A percentile compares a stretch with the other conserved stretches of the same genome.
phyloP scores from a whole-genome alignment of 2,797 vertebrate genomes.

The Phrynocephalus vlangalii region DNA sequence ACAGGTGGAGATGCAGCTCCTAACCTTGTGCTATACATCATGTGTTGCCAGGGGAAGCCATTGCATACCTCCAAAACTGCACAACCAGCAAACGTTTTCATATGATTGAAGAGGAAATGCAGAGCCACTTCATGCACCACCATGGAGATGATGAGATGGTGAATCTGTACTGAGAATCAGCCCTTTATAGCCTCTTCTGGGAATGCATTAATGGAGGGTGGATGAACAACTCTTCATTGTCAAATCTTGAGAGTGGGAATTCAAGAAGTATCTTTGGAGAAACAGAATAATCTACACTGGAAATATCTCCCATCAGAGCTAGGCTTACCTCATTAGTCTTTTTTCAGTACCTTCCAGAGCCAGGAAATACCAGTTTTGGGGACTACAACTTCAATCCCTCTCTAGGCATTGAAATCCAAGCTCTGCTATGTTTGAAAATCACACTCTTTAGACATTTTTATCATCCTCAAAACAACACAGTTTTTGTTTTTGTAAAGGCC shows the following conservation, averaged over 20 bases:
- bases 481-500: too few relatives aligned
- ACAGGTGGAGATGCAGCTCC: neutral
- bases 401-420: too few relatives aligned
- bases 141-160: neutral
- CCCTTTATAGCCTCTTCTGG: neutral
- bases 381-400: too few relatives aligned
- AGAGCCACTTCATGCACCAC: neutral
- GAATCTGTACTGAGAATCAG: neutral
- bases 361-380: too few relatives aligned
- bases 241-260: neutral
- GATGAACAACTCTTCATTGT: neutral
- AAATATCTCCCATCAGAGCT: neutral
- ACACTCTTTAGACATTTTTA: too few relatives aligned
- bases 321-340: neutral
- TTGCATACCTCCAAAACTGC: conserved; percentile 7
- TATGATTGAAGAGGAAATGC: neutral
- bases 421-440: too few relatives aligned
- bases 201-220: neutral
- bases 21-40: conserved; percentile 4
- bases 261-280: neutral
- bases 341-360: neutral
- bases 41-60: neutral
- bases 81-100: conserved; percentile 9
- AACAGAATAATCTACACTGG: neutral
- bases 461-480: too few relatives aligned